phyloP scores from a whole-genome alignment of 2,888 invertebrate genomes.

The Andrena trimmerana region DNA sequence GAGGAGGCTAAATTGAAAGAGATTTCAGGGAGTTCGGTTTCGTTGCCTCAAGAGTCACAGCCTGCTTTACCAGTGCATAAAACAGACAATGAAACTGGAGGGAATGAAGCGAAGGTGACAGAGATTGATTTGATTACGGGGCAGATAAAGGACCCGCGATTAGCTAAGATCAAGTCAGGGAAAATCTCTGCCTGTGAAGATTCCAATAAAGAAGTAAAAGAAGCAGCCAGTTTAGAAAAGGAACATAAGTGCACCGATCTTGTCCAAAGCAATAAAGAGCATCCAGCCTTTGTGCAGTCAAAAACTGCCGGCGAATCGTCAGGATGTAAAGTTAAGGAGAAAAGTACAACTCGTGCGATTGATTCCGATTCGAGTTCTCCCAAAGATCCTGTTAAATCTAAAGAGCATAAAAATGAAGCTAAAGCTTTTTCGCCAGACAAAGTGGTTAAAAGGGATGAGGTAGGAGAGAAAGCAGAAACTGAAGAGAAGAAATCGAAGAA shows the following conservation, averaged over 20 bases:
- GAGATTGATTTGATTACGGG: neutral
- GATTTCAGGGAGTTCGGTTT: neutral
- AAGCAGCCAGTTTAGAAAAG: neutral
- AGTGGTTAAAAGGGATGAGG: neutral
- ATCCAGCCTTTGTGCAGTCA: neutral
- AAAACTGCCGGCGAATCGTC: neutral
- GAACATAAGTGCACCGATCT: neutral
- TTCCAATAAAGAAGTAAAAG: neutral
- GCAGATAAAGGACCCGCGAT: neutral
- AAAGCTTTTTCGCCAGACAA: neutral
- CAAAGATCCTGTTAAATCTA: neutral
- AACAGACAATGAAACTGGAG: neutral
- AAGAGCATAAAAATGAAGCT: neutral
- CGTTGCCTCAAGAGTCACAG: neutral
- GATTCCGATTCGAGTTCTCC: neutral
- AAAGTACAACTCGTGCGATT: neutral
- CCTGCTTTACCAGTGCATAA: neutral
- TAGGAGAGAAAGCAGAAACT: neutral
- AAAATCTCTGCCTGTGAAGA: no score
- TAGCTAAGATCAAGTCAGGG: neutral
- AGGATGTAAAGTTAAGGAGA: neutral
- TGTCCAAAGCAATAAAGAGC: neutral
- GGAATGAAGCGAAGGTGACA: neutral
- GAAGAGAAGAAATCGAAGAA: constrained; percentile 31
- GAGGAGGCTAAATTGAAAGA: constrained; percentile 23